Percentiles rank a stretch among this genome's conserved stretches.
These are phyloP conservation scores for Porites cylindrica DNA, from an alignment of 92 coral and sea anemone genomes.

Conservation along the genomic window DNA sequence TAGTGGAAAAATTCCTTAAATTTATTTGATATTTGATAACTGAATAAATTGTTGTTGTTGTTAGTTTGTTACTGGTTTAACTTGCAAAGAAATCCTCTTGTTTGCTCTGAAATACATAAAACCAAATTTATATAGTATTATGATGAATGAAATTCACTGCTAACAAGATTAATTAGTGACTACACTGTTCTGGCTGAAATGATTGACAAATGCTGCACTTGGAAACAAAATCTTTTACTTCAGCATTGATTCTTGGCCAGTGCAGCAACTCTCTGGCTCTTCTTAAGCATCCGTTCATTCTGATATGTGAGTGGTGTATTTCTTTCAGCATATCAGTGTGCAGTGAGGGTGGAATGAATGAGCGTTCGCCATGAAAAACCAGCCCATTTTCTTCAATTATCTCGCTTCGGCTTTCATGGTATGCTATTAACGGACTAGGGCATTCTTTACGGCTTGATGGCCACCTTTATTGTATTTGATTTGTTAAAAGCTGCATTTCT, in stretches of 20 bases:
- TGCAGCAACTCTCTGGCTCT: no score
- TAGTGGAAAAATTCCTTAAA: no score
- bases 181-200: constrained; percentile 22
- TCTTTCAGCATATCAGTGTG: background rate
- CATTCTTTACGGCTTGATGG: no score
- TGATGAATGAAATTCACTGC: no score
- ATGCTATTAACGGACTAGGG: background rate
- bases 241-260: constrained; percentile 49
- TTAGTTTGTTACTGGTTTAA: no score
- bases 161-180: background rate
- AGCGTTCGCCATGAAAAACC: constrained; percentile 31
- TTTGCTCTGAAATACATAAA: no score
- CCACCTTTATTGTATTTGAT: background rate
- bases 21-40: no score
- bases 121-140: no score
- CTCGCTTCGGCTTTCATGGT: constrained; percentile 49
- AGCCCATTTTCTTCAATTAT: constrained; percentile 4
- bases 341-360: constrained; percentile 43
- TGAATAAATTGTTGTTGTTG: no score
- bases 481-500: constrained; percentile 45
- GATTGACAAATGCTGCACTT: constrained; percentile 33
- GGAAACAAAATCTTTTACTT: constrained; percentile 46
- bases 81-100: no score
- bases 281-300: no score
- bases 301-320: no score